Evolutionary conservation across 2,797 vertebrate species (phyloP).

Genomic region (Salmo trutta): DNA sequence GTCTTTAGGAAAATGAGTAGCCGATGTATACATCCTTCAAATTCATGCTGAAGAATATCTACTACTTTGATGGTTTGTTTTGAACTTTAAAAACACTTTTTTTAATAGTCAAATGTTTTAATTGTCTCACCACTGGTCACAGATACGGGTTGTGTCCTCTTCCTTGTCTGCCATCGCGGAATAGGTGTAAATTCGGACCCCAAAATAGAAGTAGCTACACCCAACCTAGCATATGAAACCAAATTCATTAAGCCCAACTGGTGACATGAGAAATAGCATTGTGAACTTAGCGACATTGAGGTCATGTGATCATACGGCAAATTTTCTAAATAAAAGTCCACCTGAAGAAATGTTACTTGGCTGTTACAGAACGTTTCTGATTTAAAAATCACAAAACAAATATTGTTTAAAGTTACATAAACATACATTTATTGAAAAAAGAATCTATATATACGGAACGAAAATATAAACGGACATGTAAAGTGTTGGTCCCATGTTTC

Average conservation of each 20-base stretch:
- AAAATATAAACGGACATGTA: no score
- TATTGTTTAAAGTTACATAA: no score
- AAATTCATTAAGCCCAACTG: no score
- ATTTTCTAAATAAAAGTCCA: neutral
- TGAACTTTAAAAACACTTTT: neutral
- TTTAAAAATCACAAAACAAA: no score
- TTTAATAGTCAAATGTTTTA: neutral
- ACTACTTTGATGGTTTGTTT: neutral
- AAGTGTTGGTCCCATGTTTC: no score
- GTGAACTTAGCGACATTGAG: neutral
- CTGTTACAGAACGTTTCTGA: no score
- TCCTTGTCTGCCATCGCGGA: neutral
- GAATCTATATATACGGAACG: no score
- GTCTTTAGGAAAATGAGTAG: neutral
- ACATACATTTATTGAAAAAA: no score
- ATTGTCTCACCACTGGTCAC: constrained; percentile 56
- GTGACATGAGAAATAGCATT: neutral
- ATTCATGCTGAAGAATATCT: neutral
- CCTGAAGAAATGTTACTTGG: neutral
- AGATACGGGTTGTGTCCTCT: constrained; percentile 36
- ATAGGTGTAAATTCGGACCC: neutral
- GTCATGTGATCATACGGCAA: neutral
- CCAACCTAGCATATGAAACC: no score
- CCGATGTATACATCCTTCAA: neutral
- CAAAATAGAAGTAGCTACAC: no score